Evolutionary conservation across 2,888 invertebrate species (phyloP), one percentile per base, ranked within the genome.

Genomic region (Sisyra nigra): DNA sequence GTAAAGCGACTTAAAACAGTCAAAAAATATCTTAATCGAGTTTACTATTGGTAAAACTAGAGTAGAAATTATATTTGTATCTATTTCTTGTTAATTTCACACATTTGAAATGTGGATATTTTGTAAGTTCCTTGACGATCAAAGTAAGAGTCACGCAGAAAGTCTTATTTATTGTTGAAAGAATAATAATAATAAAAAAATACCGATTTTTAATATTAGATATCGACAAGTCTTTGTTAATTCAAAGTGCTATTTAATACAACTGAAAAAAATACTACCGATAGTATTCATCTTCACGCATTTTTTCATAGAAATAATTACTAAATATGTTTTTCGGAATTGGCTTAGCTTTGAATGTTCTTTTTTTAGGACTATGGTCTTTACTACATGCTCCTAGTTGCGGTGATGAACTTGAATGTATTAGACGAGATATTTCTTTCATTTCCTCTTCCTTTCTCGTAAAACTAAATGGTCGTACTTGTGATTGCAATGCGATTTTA

Each of bases 211-310:
- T 30, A 30, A 30, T 8, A 10, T 30, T 30, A 32, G 11, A 35
- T n/a, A 2, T 39, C 11, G n/a, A 43, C 24, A 41, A 36, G 15
- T 14, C 19, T 11, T 11, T 19, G 17, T 35, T 17, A 6, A 42
- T 37, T 36, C 14, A 11, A 29, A 34, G 24, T 8, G 35, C 14
- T 13, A 4, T 10, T 6, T 10, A 36, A 6, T 13, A 36, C 11
- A 32, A 10, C n/a, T 11, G n/a, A n/a, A n/a, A n/a, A n/a, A n/a
- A n/a, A n/a, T n/a, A 45, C 49, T 53, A 79, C 78, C 78, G 69
- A 57, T 76, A 79, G 60, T 74, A 81, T 49, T 80, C 77, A 51
- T 80, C 76, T 54, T 81, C 79, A 48, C 76, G 70, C 68, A 76
- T 75, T 55, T 74, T 77, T 48, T 75, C 72, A 48, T 80, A 80